Evolutionary conservation across 2,113 vertebrate genomes (phyloP).

Genomic region (Amblyornis subalaris): DNA sequence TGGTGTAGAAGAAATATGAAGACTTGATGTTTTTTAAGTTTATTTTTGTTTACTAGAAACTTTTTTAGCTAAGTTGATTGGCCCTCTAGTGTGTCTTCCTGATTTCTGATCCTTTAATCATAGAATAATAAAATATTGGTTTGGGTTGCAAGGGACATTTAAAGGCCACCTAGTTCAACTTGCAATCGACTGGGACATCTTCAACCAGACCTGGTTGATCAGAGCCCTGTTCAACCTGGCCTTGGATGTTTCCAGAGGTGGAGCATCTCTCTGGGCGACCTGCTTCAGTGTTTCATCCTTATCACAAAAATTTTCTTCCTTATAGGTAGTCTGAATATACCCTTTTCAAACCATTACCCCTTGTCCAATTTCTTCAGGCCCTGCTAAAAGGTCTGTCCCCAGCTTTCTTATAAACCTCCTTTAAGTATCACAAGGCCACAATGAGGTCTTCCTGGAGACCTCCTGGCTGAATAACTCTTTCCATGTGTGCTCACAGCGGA

Average conservation of each 20-base stretch:
- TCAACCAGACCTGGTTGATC: not conserved
- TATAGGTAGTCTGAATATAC: not conserved
- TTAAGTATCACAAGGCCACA: not conserved
- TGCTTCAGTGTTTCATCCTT: not conserved
- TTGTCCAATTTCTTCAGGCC: rapidly evolving
- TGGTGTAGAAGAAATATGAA: not conserved
- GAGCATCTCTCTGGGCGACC: not conserved
- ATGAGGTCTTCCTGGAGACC: not conserved
- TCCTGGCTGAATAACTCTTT: not conserved
- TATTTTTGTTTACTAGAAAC: not conserved
- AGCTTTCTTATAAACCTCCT: not conserved
- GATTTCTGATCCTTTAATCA: not conserved
- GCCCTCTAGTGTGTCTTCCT: not conserved
- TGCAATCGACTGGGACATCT: not conserved
- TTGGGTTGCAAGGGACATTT: not conserved
- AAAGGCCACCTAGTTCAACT: not conserved
- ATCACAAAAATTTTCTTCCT: not conserved
- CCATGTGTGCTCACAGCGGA: not conserved
- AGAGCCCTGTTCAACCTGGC: rapidly evolving
- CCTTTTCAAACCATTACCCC: not conserved
- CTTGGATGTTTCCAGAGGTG: not conserved
- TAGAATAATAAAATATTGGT: not conserved
- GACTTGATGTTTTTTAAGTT: not conserved
- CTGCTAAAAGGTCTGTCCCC: not conserved
- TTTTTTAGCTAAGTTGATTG: not conserved